Evolutionary conservation across 2,797 vertebrate genomes (phyloP), one percentile per base, ranked within the genome.

Genomic region (Semotilus atromaculatus): DNA sequence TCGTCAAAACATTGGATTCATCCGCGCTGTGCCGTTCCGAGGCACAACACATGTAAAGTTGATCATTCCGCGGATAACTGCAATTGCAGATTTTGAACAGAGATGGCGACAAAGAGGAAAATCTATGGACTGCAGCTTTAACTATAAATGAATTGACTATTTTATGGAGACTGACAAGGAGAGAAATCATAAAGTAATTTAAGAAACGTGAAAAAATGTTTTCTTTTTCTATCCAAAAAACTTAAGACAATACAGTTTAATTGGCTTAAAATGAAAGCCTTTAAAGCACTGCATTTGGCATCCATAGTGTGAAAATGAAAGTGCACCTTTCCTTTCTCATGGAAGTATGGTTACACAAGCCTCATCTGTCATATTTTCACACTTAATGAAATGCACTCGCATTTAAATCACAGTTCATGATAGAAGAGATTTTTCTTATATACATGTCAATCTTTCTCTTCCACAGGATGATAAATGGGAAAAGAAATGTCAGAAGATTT

Each of bases 401-500:
- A 31, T 66, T 51, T 23, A 29, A 67, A 18, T 34, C 29, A 48
- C 77, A 66, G 60, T 51, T 77, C 51, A 66, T 48, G 51, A 67
- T 67, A 36, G 43, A 67, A 67, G 29, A 29, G 2, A 4, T 51
- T 79, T 67, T 67, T 48, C n/a, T 34, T 45, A 51, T 45, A 51
- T 23, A n/a, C 45, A 29, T 55, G 60, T 77, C 81, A 23, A 72
- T 60, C 76, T 72, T 16, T n/a, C 58, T 2, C 3, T 3, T 9
- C 36, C 36, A 53, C 86, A 99, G 98, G 98, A 99, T 90, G 98
- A 99, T 93, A 99, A 99, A 90, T 99, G 98, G 98, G 97, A 99
- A 88, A 99, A 99, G 93, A 99, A 99, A 88, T 99, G 98, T 91
- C 98, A 99, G 96, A 99, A 99, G 95, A 99, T 99, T 88, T 99